Evolutionary conservation across 2,888 invertebrate species (phyloP).

Genomic region (Raillietiella orientalis): DNA sequence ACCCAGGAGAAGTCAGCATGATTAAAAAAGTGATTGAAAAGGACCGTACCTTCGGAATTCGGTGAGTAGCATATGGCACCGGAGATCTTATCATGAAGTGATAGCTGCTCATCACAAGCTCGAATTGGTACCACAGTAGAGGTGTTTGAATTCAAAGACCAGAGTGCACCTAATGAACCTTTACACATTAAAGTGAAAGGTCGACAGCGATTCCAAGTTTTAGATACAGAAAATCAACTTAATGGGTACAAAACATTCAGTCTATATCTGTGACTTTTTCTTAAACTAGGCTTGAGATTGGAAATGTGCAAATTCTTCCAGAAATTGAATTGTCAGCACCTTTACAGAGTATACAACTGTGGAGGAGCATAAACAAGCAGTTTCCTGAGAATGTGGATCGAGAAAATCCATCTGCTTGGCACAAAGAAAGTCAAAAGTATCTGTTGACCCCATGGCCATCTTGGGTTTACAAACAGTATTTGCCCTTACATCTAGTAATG

Average conservation of each 20-base stretch:
- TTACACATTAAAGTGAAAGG: conserved; percentile 37
- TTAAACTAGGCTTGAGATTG: conserved; percentile 17
- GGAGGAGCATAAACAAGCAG: too few relatives aligned
- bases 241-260: neutral
- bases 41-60: conserved; percentile 28
- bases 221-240: conserved; percentile 13
- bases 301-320: conserved; percentile 28
- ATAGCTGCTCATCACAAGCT: conserved; percentile 8
- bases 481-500: too few relatives aligned
- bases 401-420: too few relatives aligned
- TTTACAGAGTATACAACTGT: conserved; percentile 13
- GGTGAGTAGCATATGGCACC: conserved; percentile 9
- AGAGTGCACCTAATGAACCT: conserved; percentile 15
- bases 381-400: too few relatives aligned
- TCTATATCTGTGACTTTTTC: too few relatives aligned
- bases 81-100: neutral
- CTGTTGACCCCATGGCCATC: conserved; percentile 25
- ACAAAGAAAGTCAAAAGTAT: too few relatives aligned
- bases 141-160: conserved; percentile 24
- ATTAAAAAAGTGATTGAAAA: conserved; percentile 21
- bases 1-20: conserved; percentile 20
- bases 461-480: conserved; percentile 29
- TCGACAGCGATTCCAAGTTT: conserved; percentile 32
- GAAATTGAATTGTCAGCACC: conserved; percentile 26
- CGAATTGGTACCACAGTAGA: conserved; percentile 26